These are phyloP conservation scores for Ispidina picta DNA, from an alignment of 2,797 vertebrate genomes.

Conservation along the genomic window DNA sequence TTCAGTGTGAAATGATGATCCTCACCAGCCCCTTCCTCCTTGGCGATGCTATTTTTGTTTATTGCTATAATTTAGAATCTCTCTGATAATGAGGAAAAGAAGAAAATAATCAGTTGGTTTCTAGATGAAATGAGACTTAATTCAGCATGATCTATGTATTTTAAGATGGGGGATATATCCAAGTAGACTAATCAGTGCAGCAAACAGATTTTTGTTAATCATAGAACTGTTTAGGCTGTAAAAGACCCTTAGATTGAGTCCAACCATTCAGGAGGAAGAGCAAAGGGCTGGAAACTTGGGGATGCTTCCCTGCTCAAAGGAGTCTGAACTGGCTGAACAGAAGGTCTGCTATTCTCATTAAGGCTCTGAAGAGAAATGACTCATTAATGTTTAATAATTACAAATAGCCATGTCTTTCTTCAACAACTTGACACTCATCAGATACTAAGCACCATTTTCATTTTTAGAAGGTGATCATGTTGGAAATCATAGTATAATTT, in stretches of 20 bases:
- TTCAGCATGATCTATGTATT: conserved; percentile 11
- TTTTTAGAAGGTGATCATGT: background rate
- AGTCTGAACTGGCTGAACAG: background rate
- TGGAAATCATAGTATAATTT: background rate
- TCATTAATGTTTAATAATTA: background rate
- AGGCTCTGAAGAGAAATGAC: background rate
- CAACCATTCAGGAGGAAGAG: background rate
- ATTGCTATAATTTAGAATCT: conserved; percentile 40
- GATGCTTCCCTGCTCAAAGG: background rate
- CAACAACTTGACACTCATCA: background rate
- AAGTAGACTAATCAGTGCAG: background rate
- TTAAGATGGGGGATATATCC: background rate
- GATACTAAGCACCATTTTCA: background rate
- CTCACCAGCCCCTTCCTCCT: conserved; percentile 6
- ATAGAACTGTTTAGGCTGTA: background rate
- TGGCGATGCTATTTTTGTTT: background rate
- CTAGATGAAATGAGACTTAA: conserved; percentile 17
- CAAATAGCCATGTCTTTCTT: background rate
- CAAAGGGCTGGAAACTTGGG: background rate
- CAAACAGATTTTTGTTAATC: background rate
- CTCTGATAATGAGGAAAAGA: conserved; percentile 19
- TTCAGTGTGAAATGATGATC: conserved; percentile 48
- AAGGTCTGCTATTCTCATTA: background rate
- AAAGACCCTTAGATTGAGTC: background rate
- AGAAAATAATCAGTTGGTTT: conserved; percentile 37